Base-by-base conservation (phyloP, 1,140 invertebrate species). In the Helicorthomorpha holstii region DNA sequence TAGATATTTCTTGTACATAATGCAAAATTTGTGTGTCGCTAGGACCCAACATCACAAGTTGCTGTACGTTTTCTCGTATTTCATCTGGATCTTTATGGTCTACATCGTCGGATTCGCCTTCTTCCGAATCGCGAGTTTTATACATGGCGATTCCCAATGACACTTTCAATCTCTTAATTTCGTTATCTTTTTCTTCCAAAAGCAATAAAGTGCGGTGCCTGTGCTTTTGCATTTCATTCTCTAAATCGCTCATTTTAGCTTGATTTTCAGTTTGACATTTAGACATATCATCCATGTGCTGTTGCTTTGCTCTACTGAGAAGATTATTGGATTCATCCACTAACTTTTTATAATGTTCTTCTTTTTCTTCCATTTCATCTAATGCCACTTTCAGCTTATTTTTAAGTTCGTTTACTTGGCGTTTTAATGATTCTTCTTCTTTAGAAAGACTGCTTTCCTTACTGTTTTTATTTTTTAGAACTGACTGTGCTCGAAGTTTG, bases 1-100 rank as follows among this genome's bases (percentile, higher is more conserved):
- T 66, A 0, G 85, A 81, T 51, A 86, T 63, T 66, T 90, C 85
- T 64, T 90, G 83, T 45, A 78, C 80, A 63, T 88, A 88, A 69
- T 88, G 83, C 21, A 90, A 61, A 70, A 90, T 79, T 54, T 81
- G 80, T 12, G 62, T 61, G 25, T 69, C 69, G 54, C 59, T 62
- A 27, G 61, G 63, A 3, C 55, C 59, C 46, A 54, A 59, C 49
- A 42, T 51, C 27, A 52, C 54, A n/a, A n/a, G 3, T 48, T 52
- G 43, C n/a, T 51, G 54, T 16, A 60, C 23, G 16, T 57, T 50
- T 2, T 54, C 54, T 34, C 7, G 4, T 46, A 25, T 7, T 4
- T 46, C 44, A 7, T 25, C 57, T 38, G 53, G 55, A 41, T 54
- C 24, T 23, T 26, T 42, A 25, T 29, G 34, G 2, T 34, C 19